Conservation (phyloP, 35 echinoderm and acorn worm species). For the Lytechinus variegatus region DNA sequence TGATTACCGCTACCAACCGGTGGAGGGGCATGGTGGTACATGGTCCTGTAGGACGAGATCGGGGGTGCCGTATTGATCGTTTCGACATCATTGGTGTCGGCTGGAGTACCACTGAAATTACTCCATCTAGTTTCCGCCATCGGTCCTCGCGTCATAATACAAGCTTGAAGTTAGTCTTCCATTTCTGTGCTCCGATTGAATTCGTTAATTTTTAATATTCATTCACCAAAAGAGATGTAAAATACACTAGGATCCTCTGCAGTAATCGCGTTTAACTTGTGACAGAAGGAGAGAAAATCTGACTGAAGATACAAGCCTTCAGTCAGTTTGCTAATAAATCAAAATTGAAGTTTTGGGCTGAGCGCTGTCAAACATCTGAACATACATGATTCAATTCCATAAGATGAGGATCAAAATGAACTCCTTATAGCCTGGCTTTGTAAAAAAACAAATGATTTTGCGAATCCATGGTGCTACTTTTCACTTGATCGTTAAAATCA, state of each 20-base stretch:
- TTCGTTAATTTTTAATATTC: not conserved
- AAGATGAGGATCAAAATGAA: not conserved
- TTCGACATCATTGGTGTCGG: constrained; percentile 26
- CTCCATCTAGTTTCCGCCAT: constrained; percentile 44
- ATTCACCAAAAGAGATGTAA: no score
- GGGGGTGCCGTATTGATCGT: constrained; percentile 47
- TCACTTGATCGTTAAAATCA: not conserved
- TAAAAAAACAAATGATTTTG: not conserved
- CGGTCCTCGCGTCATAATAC: constrained; percentile 38
- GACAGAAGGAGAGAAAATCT: no score
- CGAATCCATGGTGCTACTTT: not conserved
- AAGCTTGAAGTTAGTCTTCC: not conserved
- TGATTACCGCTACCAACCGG: not conserved
- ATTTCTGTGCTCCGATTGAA: not conserved
- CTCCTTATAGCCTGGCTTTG: not conserved
- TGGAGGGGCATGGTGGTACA: constrained; percentile 44
- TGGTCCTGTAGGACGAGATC: constrained; percentile 42
- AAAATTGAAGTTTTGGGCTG: not conserved
- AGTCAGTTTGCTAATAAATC: not conserved
- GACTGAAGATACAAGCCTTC: no score
- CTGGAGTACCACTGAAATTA: constrained; percentile 25
- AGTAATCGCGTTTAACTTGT: no score
- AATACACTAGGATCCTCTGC: no score
- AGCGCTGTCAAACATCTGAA: not conserved
- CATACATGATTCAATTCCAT: not conserved